Base-by-base conservation (phyloP, 2,888 invertebrate species). In the Tenthredo distinguenda region DNA sequence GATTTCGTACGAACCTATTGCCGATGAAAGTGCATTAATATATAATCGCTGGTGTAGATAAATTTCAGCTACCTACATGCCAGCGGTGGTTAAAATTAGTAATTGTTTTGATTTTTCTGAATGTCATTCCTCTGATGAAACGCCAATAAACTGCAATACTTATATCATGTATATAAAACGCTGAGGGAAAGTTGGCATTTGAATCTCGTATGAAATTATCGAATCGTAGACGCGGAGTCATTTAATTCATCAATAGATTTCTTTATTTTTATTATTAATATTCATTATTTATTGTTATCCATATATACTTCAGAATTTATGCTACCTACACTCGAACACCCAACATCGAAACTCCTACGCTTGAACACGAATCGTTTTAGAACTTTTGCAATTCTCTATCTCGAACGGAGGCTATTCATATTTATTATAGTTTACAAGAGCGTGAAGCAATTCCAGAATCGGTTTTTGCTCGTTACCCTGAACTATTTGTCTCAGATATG, bases 381-480 rank as follows among this genome's bases (percentile, higher is more conserved):
- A 62, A 81, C 58, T 81, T 81, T 81, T 81, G 81, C 81, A 81
- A 81, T 81, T 81, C 50, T 77, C 31, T 81, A n/a, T 55, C 18
- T 55, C 2, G 18, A 34, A 31, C 26, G 50, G 34, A 47, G 58
- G 81, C 37, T 62, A 62, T 81, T 81, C 81, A 31, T 77, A 77
- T 77, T 77, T 62, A 81, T 50, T 50, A 81, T 81, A 37, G 81
- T 58, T 77, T 77, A 62, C 6, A 81, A 77, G 37, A 58, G 81
- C 58, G 81, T 81, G 81, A 62, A 58, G 81, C 81, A 81, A 40
- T 81, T 81, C 12, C 21, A 62, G 81, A 81, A 40, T 81, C 37
- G 4, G 37, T 81, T 58, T 62, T 58, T 58, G 81, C 62, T 81
- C 81, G 58, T 81, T 81, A 81, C 15, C 31, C 26, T 81, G 37